A percentile compares a stretch with the other conserved stretches of the same genome.
Evolutionary conservation across 2,113 vertebrate species (phyloP).

Genomic region (Bubo blakistoni): DNA sequence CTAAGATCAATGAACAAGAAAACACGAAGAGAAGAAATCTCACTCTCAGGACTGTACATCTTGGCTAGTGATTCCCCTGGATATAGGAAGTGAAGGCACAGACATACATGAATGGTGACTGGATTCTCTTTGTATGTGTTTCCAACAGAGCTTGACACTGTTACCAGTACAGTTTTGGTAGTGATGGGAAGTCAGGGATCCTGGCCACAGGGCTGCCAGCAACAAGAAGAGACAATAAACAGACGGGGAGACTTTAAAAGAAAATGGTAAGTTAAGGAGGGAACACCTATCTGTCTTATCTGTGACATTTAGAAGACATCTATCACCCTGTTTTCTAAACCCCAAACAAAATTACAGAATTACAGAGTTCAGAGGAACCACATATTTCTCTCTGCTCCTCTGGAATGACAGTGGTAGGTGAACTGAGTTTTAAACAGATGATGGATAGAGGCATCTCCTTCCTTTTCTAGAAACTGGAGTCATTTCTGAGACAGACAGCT

Average conservation of each 20-base stretch:
- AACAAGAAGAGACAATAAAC: neutral
- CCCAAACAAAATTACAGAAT: neutral
- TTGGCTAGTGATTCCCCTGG: neutral
- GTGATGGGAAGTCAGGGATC: neutral
- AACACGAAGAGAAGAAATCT: neutral
- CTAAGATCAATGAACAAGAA: neutral
- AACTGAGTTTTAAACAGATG: neutral
- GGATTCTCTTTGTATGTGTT: neutral
- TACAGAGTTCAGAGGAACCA: neutral
- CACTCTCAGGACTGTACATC: neutral
- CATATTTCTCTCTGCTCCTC: neutral
- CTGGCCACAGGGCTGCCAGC: neutral
- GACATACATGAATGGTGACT: neutral
- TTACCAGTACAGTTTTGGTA: neutral
- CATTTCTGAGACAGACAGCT: neutral
- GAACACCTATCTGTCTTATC: neutral
- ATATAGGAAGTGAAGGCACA: neutral
- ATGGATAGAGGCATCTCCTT: neutral
- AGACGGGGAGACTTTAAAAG: neutral
- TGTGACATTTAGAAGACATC: neutral
- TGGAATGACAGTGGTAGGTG: neutral
- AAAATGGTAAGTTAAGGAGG: neutral
- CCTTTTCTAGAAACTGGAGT: neutral
- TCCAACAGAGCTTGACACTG: neutral
- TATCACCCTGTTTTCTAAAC: neutral